Base-by-base conservation (phyloP, 2,888 invertebrate genomes). In the Buathra laborator region DNA sequence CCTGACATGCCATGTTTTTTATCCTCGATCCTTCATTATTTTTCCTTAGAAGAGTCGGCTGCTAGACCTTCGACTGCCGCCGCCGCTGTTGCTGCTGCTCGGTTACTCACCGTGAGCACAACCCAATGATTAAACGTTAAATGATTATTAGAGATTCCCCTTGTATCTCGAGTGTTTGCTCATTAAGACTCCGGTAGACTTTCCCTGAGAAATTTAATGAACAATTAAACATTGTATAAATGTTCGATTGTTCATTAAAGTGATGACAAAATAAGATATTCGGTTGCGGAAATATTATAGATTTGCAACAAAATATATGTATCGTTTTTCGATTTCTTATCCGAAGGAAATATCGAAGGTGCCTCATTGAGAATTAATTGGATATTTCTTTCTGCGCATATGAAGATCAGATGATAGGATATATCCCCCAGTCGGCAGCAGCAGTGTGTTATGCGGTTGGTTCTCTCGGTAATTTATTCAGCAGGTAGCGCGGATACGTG, bases 1-100 rank as follows among this genome's bases (percentile, higher is more conserved):
- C 19, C 66, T 53, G 76, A 83, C 85, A 83, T 85, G 85, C 85
- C 46, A 85, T 76, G 85, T 76, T 83, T 85, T 83, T 85, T 82
- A 82, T 82, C 80, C 79, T 51, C 85, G 71, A 82, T 82, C 82
- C 85, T 79, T 79, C 85, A 85, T 85, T 83, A 85, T 83, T 85
- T 59, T 85, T 72, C 79, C 82, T 79, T 72, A 67, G 82, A 85
- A 80, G 76, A 76, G 85, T 37, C 37, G 51, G 64, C 64, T 64
- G 16, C 37, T 32, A 32, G 53, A 64, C 37, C 64, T 64, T 64
- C 64, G 7, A 32, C 5, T 14, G 32, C 74, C 71, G 75, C 68
- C 43, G 51, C 37, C 56, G 67, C 56, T 78, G 62, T 68, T 62
- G 32, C 53, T 53, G 67, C 67, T 24, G 78, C 51, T 43, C 76